Evolutionary conservation across 1,140 invertebrate genomes (phyloP).

Genomic region (Mycetomoellerius zeteki): DNA sequence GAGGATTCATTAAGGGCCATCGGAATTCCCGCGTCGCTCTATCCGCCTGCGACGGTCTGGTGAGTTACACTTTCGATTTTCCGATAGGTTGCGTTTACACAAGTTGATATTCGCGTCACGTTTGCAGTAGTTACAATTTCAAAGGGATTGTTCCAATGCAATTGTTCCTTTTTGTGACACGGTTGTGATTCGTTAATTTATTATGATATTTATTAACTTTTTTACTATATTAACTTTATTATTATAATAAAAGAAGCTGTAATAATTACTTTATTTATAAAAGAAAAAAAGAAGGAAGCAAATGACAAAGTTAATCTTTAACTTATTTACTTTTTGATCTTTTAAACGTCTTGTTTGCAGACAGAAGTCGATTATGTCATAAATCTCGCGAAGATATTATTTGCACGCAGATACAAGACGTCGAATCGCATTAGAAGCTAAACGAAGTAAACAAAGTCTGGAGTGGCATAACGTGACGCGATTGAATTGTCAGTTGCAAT

Average conservation of each 20-base stretch:
- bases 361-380: neutral
- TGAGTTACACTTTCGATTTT: conserved; percentile 87
- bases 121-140: neutral
- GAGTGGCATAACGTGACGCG: conserved; percentile 24
- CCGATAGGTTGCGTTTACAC: conserved; percentile 21
- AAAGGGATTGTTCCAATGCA: neutral
- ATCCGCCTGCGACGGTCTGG: conserved; percentile 94
- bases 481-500: conserved; percentile 58
- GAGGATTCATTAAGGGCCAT: conserved; percentile 91
- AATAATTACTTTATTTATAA: too few species aligned
- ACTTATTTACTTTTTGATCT: neutral
- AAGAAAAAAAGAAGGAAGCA: neutral
- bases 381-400: neutral
- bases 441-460: conserved; percentile 26
- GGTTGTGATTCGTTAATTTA: neutral
- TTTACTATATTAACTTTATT: neutral
- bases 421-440: conserved; percentile 23
- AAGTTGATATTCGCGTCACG: neutral
- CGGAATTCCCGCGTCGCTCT: conserved; percentile 90
- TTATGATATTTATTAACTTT: neutral
- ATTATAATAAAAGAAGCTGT: too few species aligned
- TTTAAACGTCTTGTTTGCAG: conserved; percentile 10
- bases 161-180: neutral
- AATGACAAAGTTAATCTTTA: neutral
- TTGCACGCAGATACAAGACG: conserved; percentile 6